Base-by-base conservation (phyloP, 2,888 invertebrate species). In the Drosophila picticornis region DNA sequence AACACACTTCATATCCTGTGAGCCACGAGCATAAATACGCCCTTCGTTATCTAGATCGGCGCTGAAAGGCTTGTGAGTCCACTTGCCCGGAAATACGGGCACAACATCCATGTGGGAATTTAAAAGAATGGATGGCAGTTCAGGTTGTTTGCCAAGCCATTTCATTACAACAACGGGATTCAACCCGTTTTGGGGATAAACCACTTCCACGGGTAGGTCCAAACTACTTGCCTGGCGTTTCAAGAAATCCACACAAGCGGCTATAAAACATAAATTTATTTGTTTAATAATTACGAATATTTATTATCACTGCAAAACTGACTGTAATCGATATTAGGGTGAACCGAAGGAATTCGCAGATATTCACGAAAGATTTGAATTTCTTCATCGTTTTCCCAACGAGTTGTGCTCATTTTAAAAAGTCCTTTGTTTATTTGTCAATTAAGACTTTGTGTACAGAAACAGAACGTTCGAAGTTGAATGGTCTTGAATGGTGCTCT, bases 41-140 rank as follows among this genome's bases (percentile, higher is more conserved):
- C 98, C 98, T 69, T 97, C 94, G 2, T 95, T 95, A 90, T 97
- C 97, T 87, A 98, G 96, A 72, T 96, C 95, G 0, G 96, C 99
- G 77, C 95, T 95, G 93, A 98, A 99, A 2, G 99, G 98, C 19
- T 96, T 96, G 91, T 97, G 95, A 0, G 95, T 97, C 99, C 99
- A 99, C 87, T 94, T 94, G 93, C 98, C 97, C 84, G 95, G 95
- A 92, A 96, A 98, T 0, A 98, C 98, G 13, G 99, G 98, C 0
- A 99, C 99, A 0, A 99, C 99, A 92, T 99, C 99, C 95, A 97
- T 98, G 92, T 99, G 99, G 13, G 98, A 98, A 92, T 98, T 99
- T 22, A 99, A 94, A 52, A 96, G 93, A 2, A 94, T 92, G 22
- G 96, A 94, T 1, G 96, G 95, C 25, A 96, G 93, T 0, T 94